phyloP scores from a whole-genome alignment of 2,797 vertebrate species.

The Stomatorhinus walkeri region DNA sequence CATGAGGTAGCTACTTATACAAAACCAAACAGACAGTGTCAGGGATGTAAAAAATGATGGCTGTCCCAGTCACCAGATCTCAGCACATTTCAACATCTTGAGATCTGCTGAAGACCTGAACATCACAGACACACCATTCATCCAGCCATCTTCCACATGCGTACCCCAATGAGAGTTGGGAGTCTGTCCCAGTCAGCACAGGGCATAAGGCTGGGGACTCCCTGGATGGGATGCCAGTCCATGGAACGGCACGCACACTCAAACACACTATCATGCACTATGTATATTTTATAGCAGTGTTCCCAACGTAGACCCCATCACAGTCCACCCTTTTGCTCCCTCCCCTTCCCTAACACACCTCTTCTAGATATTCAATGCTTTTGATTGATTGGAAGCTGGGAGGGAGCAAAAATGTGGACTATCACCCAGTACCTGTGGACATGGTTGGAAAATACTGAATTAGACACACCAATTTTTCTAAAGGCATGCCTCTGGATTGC shows the following conservation, averaged over 20 bases:
- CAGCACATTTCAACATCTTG: neutral
- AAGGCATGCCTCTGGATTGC: neutral
- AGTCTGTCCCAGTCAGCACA: neutral
- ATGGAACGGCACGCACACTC: neutral
- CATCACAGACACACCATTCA: neutral
- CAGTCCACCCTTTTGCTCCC: neutral
- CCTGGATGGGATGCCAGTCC: neutral
- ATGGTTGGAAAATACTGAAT: neutral
- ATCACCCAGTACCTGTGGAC: neutral
- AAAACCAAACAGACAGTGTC: neutral
- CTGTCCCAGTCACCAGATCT: neutral
- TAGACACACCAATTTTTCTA: neutral
- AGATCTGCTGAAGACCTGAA: neutral
- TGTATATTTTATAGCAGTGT: neutral
- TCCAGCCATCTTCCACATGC: neutral
- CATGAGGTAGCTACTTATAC: neutral
- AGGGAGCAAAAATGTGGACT: neutral
- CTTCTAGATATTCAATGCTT: neutral
- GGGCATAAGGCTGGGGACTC: neutral
- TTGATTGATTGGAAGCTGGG: neutral
- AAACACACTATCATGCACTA: neutral
- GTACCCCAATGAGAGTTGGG: neutral
- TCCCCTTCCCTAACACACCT: neutral
- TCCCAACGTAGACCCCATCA: neutral
- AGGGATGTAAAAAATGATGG: neutral